Conservation (phyloP, 2,113 vertebrate species). For the Platichthys stellatus region DNA sequence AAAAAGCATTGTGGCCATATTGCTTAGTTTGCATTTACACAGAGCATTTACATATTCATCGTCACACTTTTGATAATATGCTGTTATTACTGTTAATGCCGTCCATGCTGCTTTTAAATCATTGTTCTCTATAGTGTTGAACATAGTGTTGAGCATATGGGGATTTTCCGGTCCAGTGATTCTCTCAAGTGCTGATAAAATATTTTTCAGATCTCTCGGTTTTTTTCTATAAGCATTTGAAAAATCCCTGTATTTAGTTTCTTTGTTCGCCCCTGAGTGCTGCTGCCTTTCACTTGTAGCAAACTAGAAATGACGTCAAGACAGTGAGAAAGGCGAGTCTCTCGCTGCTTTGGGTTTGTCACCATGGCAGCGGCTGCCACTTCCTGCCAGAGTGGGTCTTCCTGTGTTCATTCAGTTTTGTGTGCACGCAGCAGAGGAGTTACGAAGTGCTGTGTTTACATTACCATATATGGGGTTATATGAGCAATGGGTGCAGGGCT, state of each 20-base stretch:
- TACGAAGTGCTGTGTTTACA: slow-evolving; percentile 78
- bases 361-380: slow-evolving; percentile 84
- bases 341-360: slow-evolving; percentile 80
- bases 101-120: slow-evolving; percentile 35
- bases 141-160: slow-evolving; percentile 54
- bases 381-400: slow-evolving; percentile 84
- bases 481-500: slow-evolving; percentile 76
- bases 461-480: slow-evolving; percentile 81
- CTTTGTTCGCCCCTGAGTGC: slow-evolving; percentile 49
- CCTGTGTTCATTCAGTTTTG: slow-evolving; percentile 87
- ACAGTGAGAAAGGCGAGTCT: slow-evolving; percentile 70
- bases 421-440: slow-evolving; percentile 68
- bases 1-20: slow-evolving; percentile 22
- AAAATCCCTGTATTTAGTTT: slow-evolving; percentile 59
- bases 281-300: slow-evolving; percentile 65
- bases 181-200: slow-evolving; percentile 55
- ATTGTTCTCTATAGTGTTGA: slow-evolving; percentile 21
- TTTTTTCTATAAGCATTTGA: slow-evolving; percentile 51
- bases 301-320: slow-evolving; percentile 86
- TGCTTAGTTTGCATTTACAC: slow-evolving; percentile 44
- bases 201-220: slow-evolving; percentile 23
- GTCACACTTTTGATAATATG: slow-evolving; percentile 50
- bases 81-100: slow-evolving; percentile 33
- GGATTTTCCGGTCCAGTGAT: slow-evolving; percentile 51
- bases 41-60: slow-evolving; percentile 54